phyloP scores from a whole-genome alignment of 2,888 invertebrate genomes.

The Ephialtes manifestator region DNA sequence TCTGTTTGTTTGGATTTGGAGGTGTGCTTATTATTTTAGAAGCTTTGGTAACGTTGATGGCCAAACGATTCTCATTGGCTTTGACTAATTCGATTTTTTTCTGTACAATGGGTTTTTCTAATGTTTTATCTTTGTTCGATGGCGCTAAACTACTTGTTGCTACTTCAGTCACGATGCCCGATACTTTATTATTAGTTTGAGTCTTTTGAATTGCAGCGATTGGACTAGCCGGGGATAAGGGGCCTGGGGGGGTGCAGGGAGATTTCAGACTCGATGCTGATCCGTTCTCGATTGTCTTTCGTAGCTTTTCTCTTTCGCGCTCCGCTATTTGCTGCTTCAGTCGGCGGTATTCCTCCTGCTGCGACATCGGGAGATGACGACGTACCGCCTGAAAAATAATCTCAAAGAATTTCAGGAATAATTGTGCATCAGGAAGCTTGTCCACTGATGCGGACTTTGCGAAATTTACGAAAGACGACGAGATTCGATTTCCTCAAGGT shows the following conservation, averaged over 20 bases:
- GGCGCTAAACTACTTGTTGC: background rate
- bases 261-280: slow-evolving; percentile 45
- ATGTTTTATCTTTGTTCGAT: slow-evolving; percentile 40
- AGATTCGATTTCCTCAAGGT: background rate
- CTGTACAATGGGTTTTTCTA: slow-evolving; percentile 33
- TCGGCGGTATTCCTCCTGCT: slow-evolving; percentile 85
- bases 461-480: background rate
- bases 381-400: slow-evolving; percentile 83
- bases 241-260: slow-evolving; percentile 66
- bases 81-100: slow-evolving; percentile 8
- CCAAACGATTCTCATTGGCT: slow-evolving; percentile 18
- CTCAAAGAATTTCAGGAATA: slow-evolving; percentile 57
- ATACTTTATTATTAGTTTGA: slow-evolving; percentile 19
- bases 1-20: slow-evolving; percentile 29
- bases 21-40: slow-evolving; percentile 21
- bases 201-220: slow-evolving; percentile 27
- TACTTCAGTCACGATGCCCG: slow-evolving; percentile 23
- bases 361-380: slow-evolving; percentile 84
- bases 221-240: slow-evolving; percentile 69
- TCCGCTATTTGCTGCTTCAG: slow-evolving; percentile 84
- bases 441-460: background rate
- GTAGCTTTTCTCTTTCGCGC: slow-evolving; percentile 79
- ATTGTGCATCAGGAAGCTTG: background rate
- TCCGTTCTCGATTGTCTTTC: slow-evolving; percentile 70
- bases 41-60: slow-evolving; percentile 28